These are phyloP conservation scores for Acipenser ruthenus DNA, from an alignment of 2,797 vertebrate genomes.

Conservation along the genomic window DNA sequence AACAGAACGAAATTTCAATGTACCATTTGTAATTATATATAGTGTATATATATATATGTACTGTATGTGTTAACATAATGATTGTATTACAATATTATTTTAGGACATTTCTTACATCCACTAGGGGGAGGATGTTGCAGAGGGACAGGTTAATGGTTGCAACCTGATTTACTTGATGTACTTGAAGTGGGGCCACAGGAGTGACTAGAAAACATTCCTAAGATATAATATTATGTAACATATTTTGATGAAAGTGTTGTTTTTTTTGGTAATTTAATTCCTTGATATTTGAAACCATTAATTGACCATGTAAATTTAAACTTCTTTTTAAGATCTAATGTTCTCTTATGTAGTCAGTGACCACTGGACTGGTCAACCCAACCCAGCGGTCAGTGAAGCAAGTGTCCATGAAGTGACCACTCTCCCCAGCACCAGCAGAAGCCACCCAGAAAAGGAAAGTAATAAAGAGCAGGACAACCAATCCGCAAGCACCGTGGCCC, in stretches of 20 bases:
- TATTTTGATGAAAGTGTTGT: too few species aligned
- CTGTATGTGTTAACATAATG: too few species aligned
- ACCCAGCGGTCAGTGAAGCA: constrained; percentile 41
- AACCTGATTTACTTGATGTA: constrained; percentile 30
- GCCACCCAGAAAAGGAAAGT: constrained; percentile 25
- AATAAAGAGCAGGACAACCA: constrained; percentile 45
- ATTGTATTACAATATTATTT: too few species aligned
- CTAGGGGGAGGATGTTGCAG: too few species aligned
- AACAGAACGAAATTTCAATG: too few species aligned
- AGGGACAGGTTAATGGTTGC: too few species aligned
- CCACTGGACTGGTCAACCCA: constrained; percentile 65
- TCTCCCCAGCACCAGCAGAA: constrained; percentile 52
- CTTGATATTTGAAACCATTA: too few species aligned
- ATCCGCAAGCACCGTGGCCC: constrained; percentile 49
- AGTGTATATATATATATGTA: too few species aligned
- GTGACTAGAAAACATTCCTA: too few species aligned
- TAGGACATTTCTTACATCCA: too few species aligned
- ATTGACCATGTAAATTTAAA: constrained; percentile 37
- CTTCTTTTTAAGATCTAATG: constrained; percentile 68
- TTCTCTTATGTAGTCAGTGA: constrained; percentile 73
- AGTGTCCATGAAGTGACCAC: constrained; percentile 52
- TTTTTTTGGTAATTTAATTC: background rate
- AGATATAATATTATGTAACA: background rate
- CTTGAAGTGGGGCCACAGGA: too few species aligned
- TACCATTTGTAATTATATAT: too few species aligned